Evolutionary conservation across 2,113 vertebrate genomes (phyloP).

Genomic region (Entosphenus tridentatus): DNA sequence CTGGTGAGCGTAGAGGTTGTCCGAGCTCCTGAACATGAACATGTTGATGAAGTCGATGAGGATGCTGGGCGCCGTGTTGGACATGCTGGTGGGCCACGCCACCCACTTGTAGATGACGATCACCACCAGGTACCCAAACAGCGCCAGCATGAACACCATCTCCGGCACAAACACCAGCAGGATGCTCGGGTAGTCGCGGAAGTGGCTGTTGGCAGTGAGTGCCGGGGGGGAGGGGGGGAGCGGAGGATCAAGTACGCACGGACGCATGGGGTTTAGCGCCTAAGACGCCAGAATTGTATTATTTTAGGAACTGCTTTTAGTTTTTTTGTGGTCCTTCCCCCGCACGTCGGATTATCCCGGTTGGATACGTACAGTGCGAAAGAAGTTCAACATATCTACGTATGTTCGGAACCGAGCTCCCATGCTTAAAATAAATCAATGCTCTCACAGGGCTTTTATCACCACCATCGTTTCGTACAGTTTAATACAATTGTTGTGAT

Average conservation of each 20-base stretch:
- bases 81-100: slow-evolving; percentile 30
- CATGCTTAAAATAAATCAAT: too few species aligned
- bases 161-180: slow-evolving; percentile 69
- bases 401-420: too few species aligned
- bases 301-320: too few species aligned
- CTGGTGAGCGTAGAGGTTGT: slow-evolving; percentile 48
- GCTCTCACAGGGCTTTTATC: too few species aligned
- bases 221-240: neutral
- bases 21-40: slow-evolving; percentile 49
- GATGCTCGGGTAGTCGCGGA: slow-evolving; percentile 49
- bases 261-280: too few species aligned
- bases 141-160: slow-evolving; percentile 65
- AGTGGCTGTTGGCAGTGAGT: slow-evolving; percentile 28
- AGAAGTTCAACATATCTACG: too few species aligned
- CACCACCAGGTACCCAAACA: slow-evolving; percentile 85
- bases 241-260: neutral
- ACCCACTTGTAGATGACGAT: slow-evolving; percentile 91
- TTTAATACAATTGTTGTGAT: too few species aligned
- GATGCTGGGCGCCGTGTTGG: slow-evolving; percentile 52
- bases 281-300: too few species aligned
- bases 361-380: too few species aligned
- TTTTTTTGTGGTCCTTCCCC: too few species aligned
- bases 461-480: too few species aligned
- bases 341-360: too few species aligned
- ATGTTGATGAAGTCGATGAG: slow-evolving; percentile 91